phyloP scores from a whole-genome alignment of 2,797 vertebrate species.

The Myotis myotis region DNA sequence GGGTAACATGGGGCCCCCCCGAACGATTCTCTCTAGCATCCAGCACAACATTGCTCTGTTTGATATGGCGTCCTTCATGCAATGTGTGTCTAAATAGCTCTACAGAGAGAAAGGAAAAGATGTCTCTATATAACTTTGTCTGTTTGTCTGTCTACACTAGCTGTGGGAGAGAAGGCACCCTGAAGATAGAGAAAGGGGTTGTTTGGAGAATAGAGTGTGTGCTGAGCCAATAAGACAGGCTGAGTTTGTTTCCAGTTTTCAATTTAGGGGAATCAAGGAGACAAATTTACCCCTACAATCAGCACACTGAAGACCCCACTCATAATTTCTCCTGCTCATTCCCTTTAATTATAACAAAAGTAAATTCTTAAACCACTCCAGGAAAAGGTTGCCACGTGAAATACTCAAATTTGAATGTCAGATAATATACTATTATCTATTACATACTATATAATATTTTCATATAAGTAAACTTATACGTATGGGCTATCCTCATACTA shows the following conservation, averaged over 20 bases:
- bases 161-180: neutral
- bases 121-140: neutral
- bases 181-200: neutral
- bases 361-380: neutral
- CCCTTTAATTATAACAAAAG: neutral
- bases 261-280: neutral
- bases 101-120: neutral
- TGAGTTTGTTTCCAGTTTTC: neutral
- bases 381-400: neutral
- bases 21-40: neutral
- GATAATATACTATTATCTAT: neutral
- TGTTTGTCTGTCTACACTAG: neutral
- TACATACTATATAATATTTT: neutral
- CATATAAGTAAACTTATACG: neutral
- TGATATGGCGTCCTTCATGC: neutral
- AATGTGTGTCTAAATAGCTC: neutral
- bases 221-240: neutral
- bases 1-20: neutral
- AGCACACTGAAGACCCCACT: neutral
- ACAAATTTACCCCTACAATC: neutral
- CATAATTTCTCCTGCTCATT: neutral
- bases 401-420: neutral
- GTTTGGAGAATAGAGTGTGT: neutral
- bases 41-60: accelerated
- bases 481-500: neutral